Evolutionary conservation across 1,140 invertebrate species (phyloP).

Genomic region (Watersipora subatra): DNA sequence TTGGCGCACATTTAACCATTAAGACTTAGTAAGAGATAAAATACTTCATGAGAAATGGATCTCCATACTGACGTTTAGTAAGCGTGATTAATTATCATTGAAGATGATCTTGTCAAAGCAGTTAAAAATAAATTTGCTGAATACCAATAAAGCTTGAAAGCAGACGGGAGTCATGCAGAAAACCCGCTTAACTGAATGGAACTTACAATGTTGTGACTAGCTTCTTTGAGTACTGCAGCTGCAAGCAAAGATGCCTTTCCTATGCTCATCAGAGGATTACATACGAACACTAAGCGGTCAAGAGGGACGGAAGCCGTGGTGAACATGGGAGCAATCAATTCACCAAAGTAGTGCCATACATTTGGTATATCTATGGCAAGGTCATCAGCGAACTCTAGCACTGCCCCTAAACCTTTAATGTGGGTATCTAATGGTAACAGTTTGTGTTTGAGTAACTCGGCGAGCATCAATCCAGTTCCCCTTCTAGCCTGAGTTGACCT

Average conservation of each 20-base stretch:
- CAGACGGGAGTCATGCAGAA: too few species aligned
- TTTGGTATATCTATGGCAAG: constrained; percentile 61
- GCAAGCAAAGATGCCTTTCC: constrained; percentile 29
- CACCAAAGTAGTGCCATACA: constrained; percentile 54
- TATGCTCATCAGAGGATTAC: constrained; percentile 22
- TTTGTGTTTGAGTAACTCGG: constrained; percentile 35
- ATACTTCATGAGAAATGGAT: too few species aligned
- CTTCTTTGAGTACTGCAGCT: constrained; percentile 42
- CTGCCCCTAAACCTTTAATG: constrained; percentile 36
- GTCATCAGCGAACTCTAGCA: constrained; percentile 44
- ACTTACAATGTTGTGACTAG: constrained; percentile 52
- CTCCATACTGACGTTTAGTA: too few species aligned
- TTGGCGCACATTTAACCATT: too few species aligned
- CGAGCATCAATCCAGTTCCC: constrained; percentile 36
- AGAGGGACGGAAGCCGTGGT: constrained; percentile 32
- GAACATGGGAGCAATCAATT: constrained; percentile 44
- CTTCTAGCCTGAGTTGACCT: constrained; percentile 29
- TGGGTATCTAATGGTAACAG: constrained; percentile 31
- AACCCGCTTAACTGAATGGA: too few species aligned
- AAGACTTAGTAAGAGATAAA: too few species aligned
- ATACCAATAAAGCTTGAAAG: too few species aligned
- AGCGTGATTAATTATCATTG: too few species aligned
- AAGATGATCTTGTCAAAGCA: too few species aligned
- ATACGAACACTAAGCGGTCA: constrained; percentile 24
- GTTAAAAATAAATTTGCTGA: too few species aligned